A percentile compares a stretch with the other conserved stretches of the same genome.
Conservation (phyloP, 2,797 vertebrate genomes). For the Danio tinwini region DNA sequence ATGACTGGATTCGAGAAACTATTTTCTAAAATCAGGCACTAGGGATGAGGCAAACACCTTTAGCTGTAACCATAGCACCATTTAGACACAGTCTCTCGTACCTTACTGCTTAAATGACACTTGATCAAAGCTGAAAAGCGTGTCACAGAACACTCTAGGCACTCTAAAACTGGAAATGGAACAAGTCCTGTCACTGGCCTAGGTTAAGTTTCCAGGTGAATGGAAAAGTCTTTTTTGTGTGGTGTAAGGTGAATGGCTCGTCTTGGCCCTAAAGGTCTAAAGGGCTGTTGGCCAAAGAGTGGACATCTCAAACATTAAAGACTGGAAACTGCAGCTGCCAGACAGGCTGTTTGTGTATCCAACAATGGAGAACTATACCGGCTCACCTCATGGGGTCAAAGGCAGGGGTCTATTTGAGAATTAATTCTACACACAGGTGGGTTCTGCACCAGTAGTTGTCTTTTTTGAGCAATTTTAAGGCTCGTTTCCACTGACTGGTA, state of each 20-base stretch:
- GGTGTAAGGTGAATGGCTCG: constrained; percentile 46
- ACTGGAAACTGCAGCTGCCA: constrained; percentile 56
- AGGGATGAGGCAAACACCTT: background rate
- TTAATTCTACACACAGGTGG: constrained; percentile 47
- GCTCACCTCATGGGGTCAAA: constrained; percentile 49
- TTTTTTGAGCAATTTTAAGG: constrained; percentile 4
- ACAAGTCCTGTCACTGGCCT: constrained; percentile 38
- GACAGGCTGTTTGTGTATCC: constrained; percentile 48
- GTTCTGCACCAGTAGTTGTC: constrained; percentile 7
- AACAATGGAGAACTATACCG: constrained; percentile 53
- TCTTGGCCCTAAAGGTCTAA: constrained; percentile 35
- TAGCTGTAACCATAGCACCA: background rate
- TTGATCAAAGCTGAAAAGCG: background rate
- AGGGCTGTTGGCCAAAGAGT: constrained; percentile 20
- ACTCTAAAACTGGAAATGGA: constrained; percentile 41
- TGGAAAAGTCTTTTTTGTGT: constrained; percentile 53
- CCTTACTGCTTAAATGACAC: background rate
- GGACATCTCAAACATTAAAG: constrained; percentile 58
- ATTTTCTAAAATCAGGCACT: background rate
- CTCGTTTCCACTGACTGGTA: too few species aligned
- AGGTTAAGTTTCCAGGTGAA: constrained; percentile 54
- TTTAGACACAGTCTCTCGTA: background rate
- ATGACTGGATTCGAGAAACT: background rate
- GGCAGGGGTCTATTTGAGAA: constrained; percentile 46
- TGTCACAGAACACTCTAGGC: constrained; percentile 17